Percentiles rank a stretch among this genome's conserved stretches.
Evolutionary conservation across 2,113 vertebrate genomes (phyloP).

Genomic region (Hiodon alosoides): DNA sequence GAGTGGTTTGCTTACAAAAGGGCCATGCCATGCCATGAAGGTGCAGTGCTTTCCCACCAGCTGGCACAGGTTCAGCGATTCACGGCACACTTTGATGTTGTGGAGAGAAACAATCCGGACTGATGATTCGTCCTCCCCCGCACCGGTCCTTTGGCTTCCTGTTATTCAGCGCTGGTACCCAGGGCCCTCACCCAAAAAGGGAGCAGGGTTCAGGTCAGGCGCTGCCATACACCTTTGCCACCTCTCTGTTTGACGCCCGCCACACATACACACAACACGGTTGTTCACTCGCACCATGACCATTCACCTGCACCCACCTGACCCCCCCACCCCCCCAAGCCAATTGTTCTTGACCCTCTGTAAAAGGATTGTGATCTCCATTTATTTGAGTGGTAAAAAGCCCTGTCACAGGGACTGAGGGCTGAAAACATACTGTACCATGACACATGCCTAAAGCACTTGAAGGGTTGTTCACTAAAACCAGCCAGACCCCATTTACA

Average conservation of each 20-base stretch:
- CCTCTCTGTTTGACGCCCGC: too few relatives aligned
- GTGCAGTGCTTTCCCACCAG: not conserved
- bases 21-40: not conserved
- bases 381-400: not conserved
- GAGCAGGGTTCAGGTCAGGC: not conserved
- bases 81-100: slow-evolving; percentile 14
- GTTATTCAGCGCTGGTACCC: slow-evolving; percentile 31
- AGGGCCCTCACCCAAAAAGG: slow-evolving; percentile 19
- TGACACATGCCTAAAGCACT: too few relatives aligned
- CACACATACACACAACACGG: too few relatives aligned
- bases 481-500: not conserved
- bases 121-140: not conserved
- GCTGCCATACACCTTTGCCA: not conserved
- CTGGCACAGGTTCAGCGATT: slow-evolving; percentile 11
- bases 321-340: not conserved
- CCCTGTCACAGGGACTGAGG: not conserved
- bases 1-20: slow-evolving; percentile 10
- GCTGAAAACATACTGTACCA: too few relatives aligned
- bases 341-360: not conserved
- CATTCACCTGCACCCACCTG: not conserved
- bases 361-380: not conserved
- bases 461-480: slow-evolving; percentile 4
- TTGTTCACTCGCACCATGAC: too few relatives aligned
- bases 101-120: not conserved
- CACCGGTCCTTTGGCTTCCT: slow-evolving; percentile 31